Evolutionary conservation across 1,140 invertebrate genomes (phyloP), one percentile per base, ranked within the genome.

Genomic region (Mya arenaria): DNA sequence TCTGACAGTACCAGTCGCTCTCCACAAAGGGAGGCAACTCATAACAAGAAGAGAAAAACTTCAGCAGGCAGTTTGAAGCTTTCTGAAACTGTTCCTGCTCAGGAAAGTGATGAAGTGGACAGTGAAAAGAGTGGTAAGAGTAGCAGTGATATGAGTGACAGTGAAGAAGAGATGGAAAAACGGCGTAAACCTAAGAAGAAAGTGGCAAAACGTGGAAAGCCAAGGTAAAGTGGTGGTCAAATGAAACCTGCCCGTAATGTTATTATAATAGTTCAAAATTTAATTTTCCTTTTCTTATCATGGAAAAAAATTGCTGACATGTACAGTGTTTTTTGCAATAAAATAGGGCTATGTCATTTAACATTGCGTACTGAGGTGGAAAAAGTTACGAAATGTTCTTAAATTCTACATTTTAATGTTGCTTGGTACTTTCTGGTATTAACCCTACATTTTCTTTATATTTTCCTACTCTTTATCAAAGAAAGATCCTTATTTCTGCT

Each of bases 1-100:
- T 75, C 73, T 17, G 73, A 75, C 58, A 75, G 37, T 75, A 41
- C 60, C 19, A 41, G 36, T 74, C 41, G 48, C 39, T 75, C 73
- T 23, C 39, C 56, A 8, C 52, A 34, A n/a, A 0, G 13, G 19
- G 73, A 62, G 15, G n/a, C 34, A 48, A 30, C 37, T 25, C 15
- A 15, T 41, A 39, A 23, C 34, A 52, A 52, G 48, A 39, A 36
- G 15, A 19, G 73, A 8, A 73, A 60, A 58, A 4, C 23, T 37
- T 75, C 73, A 4, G 23, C 13, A n/a, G 52, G 69, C 15, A 58
- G 52, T 36, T 23, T 8, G 17, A 44, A n/a, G 28, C 48, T 44
- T 63, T 75, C 73, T 44, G 73, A 75, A 60, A 75, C 73, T 30
- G 25, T 75, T 1, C 28, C 30, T 32, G 77, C 72, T 52, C 37